Conservation (phyloP, 1,140 invertebrate genomes). For the Macrocentrus cingulum region DNA sequence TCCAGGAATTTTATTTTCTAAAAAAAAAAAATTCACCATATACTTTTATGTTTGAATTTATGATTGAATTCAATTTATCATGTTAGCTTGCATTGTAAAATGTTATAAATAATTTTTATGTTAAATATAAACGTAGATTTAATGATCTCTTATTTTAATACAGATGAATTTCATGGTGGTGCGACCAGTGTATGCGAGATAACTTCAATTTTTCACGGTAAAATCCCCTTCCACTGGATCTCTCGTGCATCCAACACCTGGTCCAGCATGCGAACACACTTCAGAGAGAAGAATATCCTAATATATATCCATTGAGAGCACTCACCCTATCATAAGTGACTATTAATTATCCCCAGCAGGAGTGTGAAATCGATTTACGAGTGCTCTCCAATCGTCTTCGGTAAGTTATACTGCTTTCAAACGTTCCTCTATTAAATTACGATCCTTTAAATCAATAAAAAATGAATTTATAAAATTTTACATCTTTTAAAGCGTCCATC, state of each 20-base stretch:
- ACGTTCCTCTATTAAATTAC: slow-evolving; percentile 9
- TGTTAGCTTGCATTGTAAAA: too few species aligned
- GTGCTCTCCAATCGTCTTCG: slow-evolving; percentile 20
- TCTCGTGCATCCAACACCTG: slow-evolving; percentile 21
- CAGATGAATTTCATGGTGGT: neutral
- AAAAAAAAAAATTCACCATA: too few species aligned
- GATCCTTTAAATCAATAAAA: slow-evolving; percentile 1
- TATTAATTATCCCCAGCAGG: slow-evolving; percentile 21
- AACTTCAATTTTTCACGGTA: slow-evolving; percentile 18
- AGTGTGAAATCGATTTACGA: slow-evolving; percentile 27
- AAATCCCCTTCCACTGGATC: slow-evolving; percentile 19
- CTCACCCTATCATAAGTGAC: slow-evolving; percentile 15
- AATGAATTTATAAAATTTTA: too few species aligned
- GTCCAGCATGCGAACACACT: slow-evolving; percentile 9
- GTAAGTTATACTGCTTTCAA: too few species aligned
- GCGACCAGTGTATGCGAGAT: neutral
- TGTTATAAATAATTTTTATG: too few species aligned
- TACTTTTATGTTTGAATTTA: too few species aligned
- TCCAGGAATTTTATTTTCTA: too few species aligned
- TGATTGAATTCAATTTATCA: too few species aligned
- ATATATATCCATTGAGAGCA: slow-evolving; percentile 20
- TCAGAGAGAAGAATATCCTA: slow-evolving; percentile 4
- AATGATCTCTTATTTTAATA: neutral
- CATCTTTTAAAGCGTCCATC: too few species aligned
- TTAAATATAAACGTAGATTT: too few species aligned